These are phyloP conservation scores for Cheilinus undulatus DNA, from an alignment of 2,113 vertebrate genomes.

Conservation along the genomic window DNA sequence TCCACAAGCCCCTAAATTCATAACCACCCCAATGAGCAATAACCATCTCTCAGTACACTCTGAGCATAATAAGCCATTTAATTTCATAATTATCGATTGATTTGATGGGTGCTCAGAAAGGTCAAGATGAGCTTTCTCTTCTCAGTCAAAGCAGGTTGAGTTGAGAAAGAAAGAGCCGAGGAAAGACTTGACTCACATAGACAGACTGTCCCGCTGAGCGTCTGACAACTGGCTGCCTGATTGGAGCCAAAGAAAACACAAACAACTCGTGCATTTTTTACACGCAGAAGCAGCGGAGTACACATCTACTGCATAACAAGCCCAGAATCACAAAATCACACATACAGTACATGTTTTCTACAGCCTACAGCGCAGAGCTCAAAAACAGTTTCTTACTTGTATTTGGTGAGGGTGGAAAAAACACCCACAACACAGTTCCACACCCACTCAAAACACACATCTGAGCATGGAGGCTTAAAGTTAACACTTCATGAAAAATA, in stretches of 20 bases:
- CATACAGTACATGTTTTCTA: background rate
- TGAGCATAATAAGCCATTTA: slow-evolving; percentile 65
- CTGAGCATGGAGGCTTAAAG: background rate
- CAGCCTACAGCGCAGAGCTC: background rate
- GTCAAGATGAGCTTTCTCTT: slow-evolving; percentile 37
- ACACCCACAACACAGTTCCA: background rate
- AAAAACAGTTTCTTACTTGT: background rate
- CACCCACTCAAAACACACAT: background rate
- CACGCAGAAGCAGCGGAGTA: background rate
- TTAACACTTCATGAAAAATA: background rate
- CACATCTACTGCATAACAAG: slow-evolving; percentile 1
- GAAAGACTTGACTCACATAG: slow-evolving; percentile 31
- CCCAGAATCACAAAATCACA: background rate
- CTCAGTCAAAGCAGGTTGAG: slow-evolving; percentile 24
- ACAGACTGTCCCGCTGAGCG: slow-evolving; percentile 50
- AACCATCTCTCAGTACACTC: slow-evolving; percentile 67
- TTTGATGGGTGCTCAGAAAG: slow-evolving; percentile 55
- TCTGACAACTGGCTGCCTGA: slow-evolving; percentile 48
- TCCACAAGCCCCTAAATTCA: slow-evolving; percentile 65
- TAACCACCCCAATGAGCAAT: slow-evolving; percentile 66
- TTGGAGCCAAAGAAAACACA: slow-evolving; percentile 22
- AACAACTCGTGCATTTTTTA: background rate
- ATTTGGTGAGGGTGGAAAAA: background rate
- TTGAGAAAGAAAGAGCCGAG: background rate
- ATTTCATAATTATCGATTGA: slow-evolving; percentile 73